These are phyloP conservation scores for Podarcis raffonei DNA, from an alignment of 2,113 vertebrate species.

Conservation along the genomic window DNA sequence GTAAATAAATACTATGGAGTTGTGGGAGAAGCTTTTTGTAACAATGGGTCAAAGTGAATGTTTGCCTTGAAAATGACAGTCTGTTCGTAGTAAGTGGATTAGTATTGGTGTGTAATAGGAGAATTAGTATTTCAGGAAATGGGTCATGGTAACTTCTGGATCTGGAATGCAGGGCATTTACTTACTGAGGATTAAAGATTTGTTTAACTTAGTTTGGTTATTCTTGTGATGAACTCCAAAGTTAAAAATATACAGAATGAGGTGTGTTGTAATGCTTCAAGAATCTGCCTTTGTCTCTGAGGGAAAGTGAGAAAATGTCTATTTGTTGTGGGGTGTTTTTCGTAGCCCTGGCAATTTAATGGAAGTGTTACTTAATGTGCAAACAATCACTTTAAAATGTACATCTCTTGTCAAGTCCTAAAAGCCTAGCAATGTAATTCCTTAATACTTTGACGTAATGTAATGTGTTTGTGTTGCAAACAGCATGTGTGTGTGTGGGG, in stretches of 20 bases:
- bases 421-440: background rate
- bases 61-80: background rate
- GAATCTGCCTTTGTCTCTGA: background rate
- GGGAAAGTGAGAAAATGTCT: background rate
- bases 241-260: constrained; percentile 31
- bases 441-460: background rate
- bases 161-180: constrained; percentile 2
- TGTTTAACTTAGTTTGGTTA: constrained; percentile 33
- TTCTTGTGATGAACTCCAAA: constrained; percentile 29
- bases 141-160: constrained; percentile 34
- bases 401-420: background rate
- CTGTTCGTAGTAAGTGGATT: background rate
- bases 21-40: background rate
- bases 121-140: background rate
- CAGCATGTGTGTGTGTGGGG: background rate
- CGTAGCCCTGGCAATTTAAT: background rate
- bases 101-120: background rate
- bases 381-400: background rate
- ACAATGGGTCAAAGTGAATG: background rate
- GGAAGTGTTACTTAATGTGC: fast-evolving
- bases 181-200: constrained; percentile 46
- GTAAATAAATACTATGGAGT: background rate
- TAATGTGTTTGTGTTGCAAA: background rate
- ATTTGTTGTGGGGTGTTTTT: background rate
- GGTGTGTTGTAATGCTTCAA: background rate